A percentile compares a stretch with the other conserved stretches of the same genome.
Conservation (phyloP, 2,888 invertebrate genomes). For the Unio delphinus region DNA sequence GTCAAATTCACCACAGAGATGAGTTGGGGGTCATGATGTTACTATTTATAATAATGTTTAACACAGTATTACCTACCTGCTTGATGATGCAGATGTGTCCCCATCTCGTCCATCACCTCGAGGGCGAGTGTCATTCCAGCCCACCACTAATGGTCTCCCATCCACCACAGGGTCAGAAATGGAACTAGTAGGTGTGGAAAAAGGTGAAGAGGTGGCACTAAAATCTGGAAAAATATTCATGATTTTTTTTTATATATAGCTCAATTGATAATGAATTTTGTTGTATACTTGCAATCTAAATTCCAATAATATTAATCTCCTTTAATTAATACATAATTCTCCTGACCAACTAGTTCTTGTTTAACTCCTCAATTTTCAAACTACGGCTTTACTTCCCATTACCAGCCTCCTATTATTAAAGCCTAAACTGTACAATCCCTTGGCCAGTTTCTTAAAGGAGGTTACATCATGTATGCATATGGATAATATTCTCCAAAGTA, state of each 20-base stretch:
- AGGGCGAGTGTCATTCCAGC: conserved; percentile 61
- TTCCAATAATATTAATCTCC: background rate
- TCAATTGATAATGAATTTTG: background rate
- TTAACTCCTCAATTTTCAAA: too few species aligned
- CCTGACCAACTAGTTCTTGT: too few species aligned
- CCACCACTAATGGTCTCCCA: conserved; percentile 57
- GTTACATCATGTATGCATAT: too few species aligned
- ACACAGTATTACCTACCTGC: conserved; percentile 32
- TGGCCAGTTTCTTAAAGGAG: background rate
- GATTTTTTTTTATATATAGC: background rate
- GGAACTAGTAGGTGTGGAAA: conserved; percentile 44
- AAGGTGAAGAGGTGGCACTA: conserved; percentile 44
- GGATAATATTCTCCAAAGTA: too few species aligned
- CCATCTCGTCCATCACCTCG: conserved; percentile 68
- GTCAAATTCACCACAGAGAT: too few species aligned
- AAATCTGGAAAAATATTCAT: conserved; percentile 37
- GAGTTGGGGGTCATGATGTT: too few species aligned
- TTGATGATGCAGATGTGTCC: conserved; percentile 56
- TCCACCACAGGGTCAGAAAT: conserved; percentile 49
- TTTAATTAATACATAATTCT: background rate
- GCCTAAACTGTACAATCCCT: background rate
- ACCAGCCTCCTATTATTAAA: background rate
- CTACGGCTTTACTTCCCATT: background rate
- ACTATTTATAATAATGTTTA: background rate
- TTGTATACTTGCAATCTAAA: background rate